These are phyloP conservation scores for Sericinus montela DNA, from an alignment of 2,888 invertebrate genomes.

Conservation along the genomic window DNA sequence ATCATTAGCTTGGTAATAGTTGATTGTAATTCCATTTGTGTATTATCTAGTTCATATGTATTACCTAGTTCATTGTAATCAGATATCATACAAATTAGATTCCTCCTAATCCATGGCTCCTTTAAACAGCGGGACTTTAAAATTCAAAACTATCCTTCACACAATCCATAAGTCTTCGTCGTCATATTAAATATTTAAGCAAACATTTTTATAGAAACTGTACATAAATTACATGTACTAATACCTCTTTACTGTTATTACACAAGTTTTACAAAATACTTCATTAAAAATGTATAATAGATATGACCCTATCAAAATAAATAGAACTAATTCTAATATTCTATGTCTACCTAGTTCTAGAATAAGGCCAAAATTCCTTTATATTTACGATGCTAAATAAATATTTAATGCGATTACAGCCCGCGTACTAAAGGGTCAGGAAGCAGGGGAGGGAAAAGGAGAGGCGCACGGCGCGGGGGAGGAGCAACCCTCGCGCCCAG, in stretches of 20 bases:
- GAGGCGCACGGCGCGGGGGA: conserved; percentile 51
- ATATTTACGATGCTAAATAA: background rate
- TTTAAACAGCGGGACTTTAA: background rate
- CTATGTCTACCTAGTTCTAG: too few relatives aligned
- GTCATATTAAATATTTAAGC: background rate
- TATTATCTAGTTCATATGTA: conserved; percentile 9
- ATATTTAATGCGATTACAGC: conserved; percentile 40
- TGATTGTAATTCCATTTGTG: conserved; percentile 6
- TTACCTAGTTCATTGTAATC: background rate
- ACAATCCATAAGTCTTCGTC: conserved; percentile 8
- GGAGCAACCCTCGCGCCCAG: conserved; percentile 58
- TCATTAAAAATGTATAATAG: too few relatives aligned
- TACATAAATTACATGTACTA: too few relatives aligned
- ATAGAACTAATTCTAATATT: too few relatives aligned
- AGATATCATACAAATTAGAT: background rate
- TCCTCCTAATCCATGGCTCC: conserved; percentile 4
- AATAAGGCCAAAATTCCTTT: too few relatives aligned
- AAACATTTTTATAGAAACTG: background rate
- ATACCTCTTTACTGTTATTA: too few relatives aligned
- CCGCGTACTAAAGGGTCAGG: conserved; percentile 42
- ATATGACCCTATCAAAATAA: too few relatives aligned
- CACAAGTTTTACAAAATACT: background rate
- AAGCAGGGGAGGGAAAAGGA: conserved; percentile 43
- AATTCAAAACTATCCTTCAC: background rate
- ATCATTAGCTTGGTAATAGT: conserved; percentile 10